These are phyloP conservation scores for Salticus scenicus DNA, from an alignment of 2,888 invertebrate genomes.

Conservation along the genomic window DNA sequence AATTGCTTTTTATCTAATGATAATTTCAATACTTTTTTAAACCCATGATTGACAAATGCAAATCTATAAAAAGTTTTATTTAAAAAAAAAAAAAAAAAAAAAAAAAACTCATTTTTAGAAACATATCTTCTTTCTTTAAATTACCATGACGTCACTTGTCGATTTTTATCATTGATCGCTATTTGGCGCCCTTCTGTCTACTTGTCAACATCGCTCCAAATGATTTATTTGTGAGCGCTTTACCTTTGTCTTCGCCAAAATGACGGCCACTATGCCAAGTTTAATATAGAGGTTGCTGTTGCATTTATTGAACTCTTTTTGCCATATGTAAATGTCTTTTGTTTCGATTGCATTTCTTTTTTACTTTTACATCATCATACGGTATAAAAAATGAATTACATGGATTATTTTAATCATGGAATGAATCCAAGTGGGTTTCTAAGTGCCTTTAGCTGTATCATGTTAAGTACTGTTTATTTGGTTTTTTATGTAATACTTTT, in stretches of 20 bases:
- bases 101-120: too few relatives aligned
- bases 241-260: constrained; percentile 20
- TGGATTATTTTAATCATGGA: background rate
- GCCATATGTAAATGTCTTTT: background rate
- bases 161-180: constrained; percentile 18
- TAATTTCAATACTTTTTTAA: too few relatives aligned
- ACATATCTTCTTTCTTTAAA: too few relatives aligned
- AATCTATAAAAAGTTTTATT: too few relatives aligned
- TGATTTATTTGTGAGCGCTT: constrained; percentile 1
- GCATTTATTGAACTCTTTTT: background rate
- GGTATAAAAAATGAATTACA: background rate
- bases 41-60: too few relatives aligned
- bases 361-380: background rate
- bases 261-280: constrained; percentile 14
- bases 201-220: background rate
- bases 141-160: background rate
- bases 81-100: too few relatives aligned
- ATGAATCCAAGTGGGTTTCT: background rate
- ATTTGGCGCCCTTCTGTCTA: constrained; percentile 22
- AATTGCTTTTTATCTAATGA: too few relatives aligned
- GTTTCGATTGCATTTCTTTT: background rate
- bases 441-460: background rate
- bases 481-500: background rate
- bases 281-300: background rate
- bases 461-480: background rate